Evolutionary conservation across 2,797 vertebrate genomes (phyloP), one percentile per base, ranked within the genome.

Genomic region (Vespertilio murinus): DNA sequence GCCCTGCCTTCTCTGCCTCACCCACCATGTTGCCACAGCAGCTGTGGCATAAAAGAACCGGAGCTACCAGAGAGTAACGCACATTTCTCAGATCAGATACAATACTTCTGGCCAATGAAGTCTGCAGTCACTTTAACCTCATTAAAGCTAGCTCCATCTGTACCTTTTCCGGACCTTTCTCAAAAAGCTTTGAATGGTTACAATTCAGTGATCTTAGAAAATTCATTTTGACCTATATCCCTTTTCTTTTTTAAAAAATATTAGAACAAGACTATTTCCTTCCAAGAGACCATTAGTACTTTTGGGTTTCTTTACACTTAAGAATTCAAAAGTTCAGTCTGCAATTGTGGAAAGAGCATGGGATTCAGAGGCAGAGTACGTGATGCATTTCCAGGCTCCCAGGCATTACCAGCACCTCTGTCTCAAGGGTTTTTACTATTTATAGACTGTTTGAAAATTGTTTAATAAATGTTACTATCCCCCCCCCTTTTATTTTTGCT

Each of bases 221-320:
- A 56, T 84, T 94, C 45, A 38, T 64, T 94, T 94, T 94, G 87
- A 91, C 80, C 91, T 94, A 93, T 78, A 96, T 94, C 82, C 74
- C 38, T 89, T 79, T 85, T 85, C 80, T 9, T 47, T 47, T 78
- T 89, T 59, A 14, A 16, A 87, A 88, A 94, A 95, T 22, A 95
- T 88, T 16, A 94, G 77, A 47, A 91, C 78, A 83, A 82, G 14
- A 75, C n/a, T 65, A 61, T 93, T 94, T 94, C 94, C 79, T 91
- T 88, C 28, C 77, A 94, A 93, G 91, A 88, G 6, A 73, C 38
- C 38, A 45, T 71, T 70, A 82, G 33, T 85, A 47, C 35, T 89
- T 74, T 69, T 17, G 79, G 61, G 40, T 49, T 96, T 84, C 79
- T 70, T 93, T 22, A 4, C 47, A 71, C 65, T 54, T 54, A 67